These are phyloP conservation scores for Drosophila acutilabella DNA, from an alignment of 2,888 invertebrate genomes.

Conservation along the genomic window DNA sequence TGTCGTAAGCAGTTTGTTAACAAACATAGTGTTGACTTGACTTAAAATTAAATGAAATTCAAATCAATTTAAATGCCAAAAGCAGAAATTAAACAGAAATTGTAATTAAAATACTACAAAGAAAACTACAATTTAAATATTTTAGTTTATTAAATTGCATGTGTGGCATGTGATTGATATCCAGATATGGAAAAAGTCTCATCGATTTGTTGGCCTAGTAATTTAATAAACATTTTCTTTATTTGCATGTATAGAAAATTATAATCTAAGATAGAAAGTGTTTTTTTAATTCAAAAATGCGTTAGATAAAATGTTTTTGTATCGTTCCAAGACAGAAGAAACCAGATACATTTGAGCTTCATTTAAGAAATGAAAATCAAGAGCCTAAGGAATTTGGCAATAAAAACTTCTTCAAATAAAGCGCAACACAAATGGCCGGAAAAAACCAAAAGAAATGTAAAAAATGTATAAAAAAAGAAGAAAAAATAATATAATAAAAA, in stretches of 20 bases:
- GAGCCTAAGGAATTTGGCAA: constrained; percentile 15
- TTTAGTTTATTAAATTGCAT: neutral
- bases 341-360: constrained; percentile 37
- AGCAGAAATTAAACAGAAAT: neutral
- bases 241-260: neutral
- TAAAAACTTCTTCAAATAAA: constrained; percentile 35
- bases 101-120: neutral
- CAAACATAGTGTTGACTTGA: neutral
- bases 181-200: too few relatives aligned
- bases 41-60: constrained; percentile 2
- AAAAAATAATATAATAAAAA: constrained; percentile 22
- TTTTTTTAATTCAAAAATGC: neutral
- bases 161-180: neutral
- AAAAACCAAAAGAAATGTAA: constrained; percentile 11
- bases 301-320: constrained; percentile 18
- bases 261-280: neutral
- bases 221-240: neutral
- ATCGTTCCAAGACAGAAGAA: constrained; percentile 6
- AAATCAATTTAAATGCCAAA: neutral
- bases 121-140: neutral
- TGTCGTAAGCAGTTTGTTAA: neutral
- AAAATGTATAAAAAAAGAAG: constrained; percentile 14
- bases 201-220: neutral
- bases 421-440: constrained; percentile 5
- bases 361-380: constrained; percentile 21